A percentile compares a stretch with the other conserved stretches of the same genome.
Conservation (phyloP, 2,113 vertebrate species). For the Sphyrna mokarran region DNA sequence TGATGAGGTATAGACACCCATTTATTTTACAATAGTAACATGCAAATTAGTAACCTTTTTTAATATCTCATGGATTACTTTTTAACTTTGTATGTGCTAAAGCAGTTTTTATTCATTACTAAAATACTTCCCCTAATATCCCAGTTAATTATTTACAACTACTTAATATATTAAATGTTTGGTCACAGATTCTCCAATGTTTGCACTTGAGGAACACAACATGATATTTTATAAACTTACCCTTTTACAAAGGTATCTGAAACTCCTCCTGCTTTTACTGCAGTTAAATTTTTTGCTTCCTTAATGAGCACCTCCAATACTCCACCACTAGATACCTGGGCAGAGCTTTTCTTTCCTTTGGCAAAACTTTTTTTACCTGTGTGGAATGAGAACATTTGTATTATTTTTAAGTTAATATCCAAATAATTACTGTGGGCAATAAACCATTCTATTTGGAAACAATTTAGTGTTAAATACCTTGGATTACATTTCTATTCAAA, state of each 20-base stretch:
- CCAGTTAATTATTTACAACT: not conserved
- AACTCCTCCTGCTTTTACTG: constrained; percentile 84
- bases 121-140: not conserved
- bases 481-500: not conserved
- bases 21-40: not conserved
- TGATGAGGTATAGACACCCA: not conserved
- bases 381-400: constrained; percentile 29
- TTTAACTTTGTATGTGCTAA: not conserved
- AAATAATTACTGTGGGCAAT: not conserved
- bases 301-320: constrained; percentile 88
- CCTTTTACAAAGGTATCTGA: constrained; percentile 96
- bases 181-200: not conserved
- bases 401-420: not conserved
- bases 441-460: not conserved
- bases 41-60: not conserved
- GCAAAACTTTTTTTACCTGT: constrained; percentile 79
- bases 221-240: constrained; percentile 50
- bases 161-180: no score
- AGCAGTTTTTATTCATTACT: not conserved
- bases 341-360: constrained; percentile 70
- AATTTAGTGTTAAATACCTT: not conserved
- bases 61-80: not conserved
- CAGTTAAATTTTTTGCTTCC: constrained; percentile 91
- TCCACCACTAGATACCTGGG: constrained; percentile 71
- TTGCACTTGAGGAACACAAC: not conserved